Conservation (phyloP, 2,797 vertebrate genomes). For the Anomalospiza imberbis region DNA sequence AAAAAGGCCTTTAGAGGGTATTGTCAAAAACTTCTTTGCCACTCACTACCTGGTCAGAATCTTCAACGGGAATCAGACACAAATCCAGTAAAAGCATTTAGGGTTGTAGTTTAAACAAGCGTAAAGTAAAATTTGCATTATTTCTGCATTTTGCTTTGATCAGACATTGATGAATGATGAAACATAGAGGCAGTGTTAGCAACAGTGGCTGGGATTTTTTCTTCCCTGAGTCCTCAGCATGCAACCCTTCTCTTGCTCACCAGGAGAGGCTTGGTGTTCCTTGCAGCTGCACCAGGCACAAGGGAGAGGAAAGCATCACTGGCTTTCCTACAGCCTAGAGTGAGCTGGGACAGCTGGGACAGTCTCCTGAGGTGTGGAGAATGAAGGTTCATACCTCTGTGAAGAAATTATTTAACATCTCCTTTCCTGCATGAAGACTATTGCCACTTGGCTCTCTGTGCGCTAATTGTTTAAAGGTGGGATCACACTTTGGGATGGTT, state of each 20-base stretch:
- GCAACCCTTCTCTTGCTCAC: background rate
- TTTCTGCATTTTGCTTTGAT: background rate
- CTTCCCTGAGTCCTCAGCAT: background rate
- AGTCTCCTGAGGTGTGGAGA: background rate
- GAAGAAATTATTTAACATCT: background rate
- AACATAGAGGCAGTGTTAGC: background rate
- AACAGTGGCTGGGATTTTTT: background rate
- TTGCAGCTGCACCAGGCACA: background rate
- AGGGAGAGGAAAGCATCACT: background rate
- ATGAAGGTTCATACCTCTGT: background rate
- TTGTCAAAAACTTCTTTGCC: background rate
- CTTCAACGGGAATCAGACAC: background rate
- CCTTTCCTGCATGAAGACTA: background rate
- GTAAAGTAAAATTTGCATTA: background rate
- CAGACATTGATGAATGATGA: background rate
- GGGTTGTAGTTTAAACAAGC: background rate
- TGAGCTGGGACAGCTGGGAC: background rate
- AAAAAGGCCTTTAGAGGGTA: background rate
- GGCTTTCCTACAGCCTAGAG: background rate
- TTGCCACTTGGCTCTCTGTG: background rate
- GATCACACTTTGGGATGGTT: background rate
- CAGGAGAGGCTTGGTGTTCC: accelerated
- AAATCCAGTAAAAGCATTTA: background rate
- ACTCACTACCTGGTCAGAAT: background rate
- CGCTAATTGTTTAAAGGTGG: background rate